These are phyloP conservation scores for Peromyscus aztecus DNA, from an alignment of 2,797 vertebrate species.

Conservation along the genomic window DNA sequence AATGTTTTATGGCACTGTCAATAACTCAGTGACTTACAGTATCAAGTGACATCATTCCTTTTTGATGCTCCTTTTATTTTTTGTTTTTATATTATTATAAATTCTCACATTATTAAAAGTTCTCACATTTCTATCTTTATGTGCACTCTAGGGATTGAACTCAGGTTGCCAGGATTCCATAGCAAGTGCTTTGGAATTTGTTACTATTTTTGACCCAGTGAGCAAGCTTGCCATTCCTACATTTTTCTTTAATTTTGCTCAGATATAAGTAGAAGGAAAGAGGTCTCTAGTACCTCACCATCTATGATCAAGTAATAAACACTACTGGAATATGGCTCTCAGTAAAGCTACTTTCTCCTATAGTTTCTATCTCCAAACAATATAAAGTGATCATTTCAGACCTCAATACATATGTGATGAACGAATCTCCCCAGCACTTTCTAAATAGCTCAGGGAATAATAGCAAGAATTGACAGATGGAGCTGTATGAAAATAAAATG, in stretches of 20 bases:
- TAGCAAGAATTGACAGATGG: background rate
- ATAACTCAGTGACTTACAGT: background rate
- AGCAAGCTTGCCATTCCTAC: background rate
- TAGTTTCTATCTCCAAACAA: background rate
- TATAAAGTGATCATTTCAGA: background rate
- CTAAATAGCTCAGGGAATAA: background rate
- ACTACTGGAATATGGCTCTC: background rate
- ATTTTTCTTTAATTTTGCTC: background rate
- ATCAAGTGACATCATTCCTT: background rate
- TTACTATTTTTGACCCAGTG: background rate
- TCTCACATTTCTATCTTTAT: background rate
- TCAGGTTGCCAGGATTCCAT: background rate
- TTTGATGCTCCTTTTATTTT: background rate
- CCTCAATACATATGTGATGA: background rate
- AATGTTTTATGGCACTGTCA: background rate
- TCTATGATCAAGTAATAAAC: background rate
- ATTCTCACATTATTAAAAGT: background rate
- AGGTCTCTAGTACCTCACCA: background rate
- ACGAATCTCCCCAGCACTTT: background rate
- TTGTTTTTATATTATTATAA: background rate
- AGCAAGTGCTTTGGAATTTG: no score
- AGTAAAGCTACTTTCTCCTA: constrained; percentile 8
- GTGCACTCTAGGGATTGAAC: background rate
- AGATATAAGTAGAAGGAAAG: background rate
- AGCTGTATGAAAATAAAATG: background rate